Percentiles rank a stretch among this genome's conserved stretches.
phyloP scores from a whole-genome alignment of 2,888 invertebrate species.

The Apotomis betuletana region DNA sequence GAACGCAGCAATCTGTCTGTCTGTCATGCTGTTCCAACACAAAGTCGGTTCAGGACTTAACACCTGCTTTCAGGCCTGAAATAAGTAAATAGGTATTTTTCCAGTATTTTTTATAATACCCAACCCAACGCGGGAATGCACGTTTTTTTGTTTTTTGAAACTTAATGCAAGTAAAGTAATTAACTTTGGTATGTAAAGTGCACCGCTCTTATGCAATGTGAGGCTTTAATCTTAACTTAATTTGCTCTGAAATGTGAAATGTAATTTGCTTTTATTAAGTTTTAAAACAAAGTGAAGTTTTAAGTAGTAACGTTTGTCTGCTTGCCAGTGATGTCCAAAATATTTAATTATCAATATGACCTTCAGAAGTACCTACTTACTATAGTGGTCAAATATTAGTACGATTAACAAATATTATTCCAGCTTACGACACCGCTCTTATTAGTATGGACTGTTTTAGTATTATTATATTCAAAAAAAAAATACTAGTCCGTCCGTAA shows the following conservation, averaged over 20 bases:
- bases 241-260: slow-evolving; percentile 14
- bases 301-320: not conserved
- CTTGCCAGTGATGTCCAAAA: too few species aligned
- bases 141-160: slow-evolving; percentile 8
- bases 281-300: not conserved
- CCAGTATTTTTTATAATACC: not conserved
- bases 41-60: not conserved
- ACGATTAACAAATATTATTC: too few species aligned
- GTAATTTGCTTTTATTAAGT: not conserved
- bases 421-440: too few species aligned
- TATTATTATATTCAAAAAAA: too few species aligned
- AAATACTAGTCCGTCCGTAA: too few species aligned
- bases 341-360: too few species aligned
- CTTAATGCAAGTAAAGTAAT: slow-evolving; percentile 25
- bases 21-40: slow-evolving; percentile 2
- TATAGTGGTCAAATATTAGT: too few species aligned
- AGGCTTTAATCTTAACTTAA: slow-evolving; percentile 11
- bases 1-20: slow-evolving; percentile 21
- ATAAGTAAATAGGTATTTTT: not conserved
- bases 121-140: slow-evolving; percentile 11
- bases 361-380: too few species aligned
- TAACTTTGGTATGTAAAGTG: slow-evolving; percentile 19
- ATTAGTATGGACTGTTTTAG: too few species aligned
- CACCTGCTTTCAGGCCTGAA: not conserved
- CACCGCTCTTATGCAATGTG: slow-evolving; percentile 9